Evolutionary conservation across 2,797 vertebrate species (phyloP), one percentile per base, ranked within the genome.

Genomic region (Pantherophis vulpinus): DNA sequence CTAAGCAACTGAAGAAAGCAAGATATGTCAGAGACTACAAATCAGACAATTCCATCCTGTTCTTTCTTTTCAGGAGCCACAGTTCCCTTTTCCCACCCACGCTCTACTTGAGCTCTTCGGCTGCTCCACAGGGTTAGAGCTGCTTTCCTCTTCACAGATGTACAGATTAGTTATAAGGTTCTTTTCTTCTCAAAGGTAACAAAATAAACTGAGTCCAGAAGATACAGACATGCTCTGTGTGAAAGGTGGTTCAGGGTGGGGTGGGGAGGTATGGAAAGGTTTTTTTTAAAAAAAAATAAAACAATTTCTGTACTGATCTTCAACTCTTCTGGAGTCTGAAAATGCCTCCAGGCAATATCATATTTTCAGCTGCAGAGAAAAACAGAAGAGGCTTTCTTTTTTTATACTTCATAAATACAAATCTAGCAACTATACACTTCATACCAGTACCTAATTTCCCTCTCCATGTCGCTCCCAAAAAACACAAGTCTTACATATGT

Each of bases 11-110:
- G 96, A 94, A 95, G 95, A 91, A 96, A 97, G 96, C 94, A 94
- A 27, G 96, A 95, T 96, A 95, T 97, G 96, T 96, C 96, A 96
- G 96, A 96, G 96, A 95, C 96, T 97, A 94, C 96, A 97, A 96
- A 96, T 96, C 97, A 97, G 96, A 96, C 96, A 97, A 96, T 95
- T 96, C 95, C 96, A 95, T 97, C 96, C 97, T 96, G 94, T 96
- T 97, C 97, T 94, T 89, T 95, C 93, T 0, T 96, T 95, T 96
- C 96, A 96, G 96, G 95, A 96, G 94, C 58, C n/a, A 74, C 95
- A 96, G 96, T 96, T 95, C 96, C 96, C 96, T 97, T 96, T 0
- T 90, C 92, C 95, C 96, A 94, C 97, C 95, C 95, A 97, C 97
- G 2, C 97, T 95, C 95, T 94, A 96, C 96, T 97, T 83, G 91